Evolutionary conservation across 2,113 vertebrate genomes (phyloP).

Genomic region (Probosciger aterrimus): DNA sequence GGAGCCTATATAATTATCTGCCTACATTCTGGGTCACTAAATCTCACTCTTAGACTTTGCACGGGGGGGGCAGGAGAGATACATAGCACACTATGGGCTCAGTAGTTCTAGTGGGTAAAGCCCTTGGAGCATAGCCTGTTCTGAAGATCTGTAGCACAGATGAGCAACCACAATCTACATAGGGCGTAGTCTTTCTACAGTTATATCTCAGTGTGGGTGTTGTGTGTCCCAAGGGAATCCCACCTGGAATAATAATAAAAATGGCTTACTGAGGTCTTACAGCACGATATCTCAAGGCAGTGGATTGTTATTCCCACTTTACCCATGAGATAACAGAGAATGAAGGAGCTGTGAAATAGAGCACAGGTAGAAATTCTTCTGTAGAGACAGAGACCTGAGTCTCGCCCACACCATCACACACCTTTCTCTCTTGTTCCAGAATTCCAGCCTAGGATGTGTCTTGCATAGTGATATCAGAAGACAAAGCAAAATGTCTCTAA

Average conservation of each 20-base stretch:
- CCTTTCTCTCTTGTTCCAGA: background rate
- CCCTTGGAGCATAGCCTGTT: background rate
- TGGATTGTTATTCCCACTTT: background rate
- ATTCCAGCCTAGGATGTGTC: rapidly evolving
- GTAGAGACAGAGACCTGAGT: background rate
- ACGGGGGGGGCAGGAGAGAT: background rate
- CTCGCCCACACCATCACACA: background rate
- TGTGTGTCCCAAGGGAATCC: background rate
- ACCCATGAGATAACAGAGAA: background rate
- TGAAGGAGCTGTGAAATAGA: background rate
- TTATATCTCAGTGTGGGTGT: background rate
- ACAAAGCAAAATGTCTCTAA: background rate
- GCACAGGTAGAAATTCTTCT: background rate
- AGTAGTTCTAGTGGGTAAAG: background rate
- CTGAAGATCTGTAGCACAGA: background rate
- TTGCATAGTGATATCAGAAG: background rate
- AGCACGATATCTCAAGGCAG: background rate
- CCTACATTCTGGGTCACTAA: background rate
- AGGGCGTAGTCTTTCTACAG: background rate
- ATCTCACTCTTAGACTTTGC: background rate
- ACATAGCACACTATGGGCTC: no score
- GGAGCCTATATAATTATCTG: background rate
- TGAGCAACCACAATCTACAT: background rate
- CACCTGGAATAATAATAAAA: background rate
- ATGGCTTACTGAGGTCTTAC: background rate